phyloP scores from a whole-genome alignment of 2,113 vertebrate genomes.

The Anguilla japonica region DNA sequence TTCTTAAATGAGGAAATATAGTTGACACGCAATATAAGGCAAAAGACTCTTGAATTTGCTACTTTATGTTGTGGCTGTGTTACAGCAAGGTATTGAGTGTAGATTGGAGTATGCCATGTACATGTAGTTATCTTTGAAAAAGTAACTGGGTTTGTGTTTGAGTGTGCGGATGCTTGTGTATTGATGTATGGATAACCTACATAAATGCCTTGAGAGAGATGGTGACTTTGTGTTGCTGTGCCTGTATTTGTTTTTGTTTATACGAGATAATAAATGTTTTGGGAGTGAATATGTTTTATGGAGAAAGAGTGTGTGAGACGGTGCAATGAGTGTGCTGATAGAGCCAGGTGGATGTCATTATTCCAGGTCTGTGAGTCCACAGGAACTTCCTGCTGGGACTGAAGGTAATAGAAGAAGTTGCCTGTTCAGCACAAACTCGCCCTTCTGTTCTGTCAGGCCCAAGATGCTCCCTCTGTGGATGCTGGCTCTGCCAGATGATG shows the following conservation, averaged over 20 bases:
- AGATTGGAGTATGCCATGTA: background rate
- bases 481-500: background rate
- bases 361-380: slow-evolving; percentile 9
- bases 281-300: background rate
- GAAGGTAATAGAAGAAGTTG: background rate
- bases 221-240: background rate
- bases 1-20: slow-evolving; percentile 46
- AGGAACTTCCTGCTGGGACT: slow-evolving; percentile 13
- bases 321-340: background rate
- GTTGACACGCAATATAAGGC: slow-evolving; percentile 45
- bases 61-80: background rate
- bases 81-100: background rate
- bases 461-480: background rate
- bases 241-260: background rate
- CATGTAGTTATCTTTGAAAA: background rate
- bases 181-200: background rate
- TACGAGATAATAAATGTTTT: slow-evolving; percentile 17
- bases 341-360: slow-evolving; percentile 24
- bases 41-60: slow-evolving; percentile 11
- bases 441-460: background rate
- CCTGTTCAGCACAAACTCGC: background rate
- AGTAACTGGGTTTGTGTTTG: background rate
- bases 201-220: background rate
- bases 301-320: background rate
- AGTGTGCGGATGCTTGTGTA: background rate